A percentile compares a stretch with the other conserved stretches of the same genome.
Evolutionary conservation across 2,888 invertebrate species (phyloP).

Genomic region (Hypselothyrea guttata): DNA sequence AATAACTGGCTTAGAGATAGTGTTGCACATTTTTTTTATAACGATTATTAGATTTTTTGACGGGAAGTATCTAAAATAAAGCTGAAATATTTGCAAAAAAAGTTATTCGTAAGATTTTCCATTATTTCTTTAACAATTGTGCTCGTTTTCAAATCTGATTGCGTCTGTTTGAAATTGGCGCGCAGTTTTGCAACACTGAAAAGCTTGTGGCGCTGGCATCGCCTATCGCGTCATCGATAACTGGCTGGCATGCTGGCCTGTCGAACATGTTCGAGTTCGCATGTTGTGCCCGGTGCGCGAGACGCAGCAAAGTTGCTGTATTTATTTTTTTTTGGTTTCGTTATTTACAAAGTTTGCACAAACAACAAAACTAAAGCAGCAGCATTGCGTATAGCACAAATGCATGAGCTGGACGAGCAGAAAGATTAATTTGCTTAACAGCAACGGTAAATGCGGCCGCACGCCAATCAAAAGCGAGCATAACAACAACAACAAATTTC

Average conservation of each 20-base stretch:
- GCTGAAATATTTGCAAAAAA: too few relatives aligned
- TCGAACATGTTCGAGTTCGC: too few relatives aligned
- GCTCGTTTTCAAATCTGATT: too few relatives aligned
- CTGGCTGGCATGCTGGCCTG: too few relatives aligned
- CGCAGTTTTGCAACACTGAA: slow-evolving; percentile 28
- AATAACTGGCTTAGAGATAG: too few relatives aligned
- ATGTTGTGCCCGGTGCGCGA: too few relatives aligned
- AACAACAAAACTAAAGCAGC: slow-evolving; percentile 21
- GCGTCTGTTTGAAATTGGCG: too few relatives aligned
- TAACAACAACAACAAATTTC: slow-evolving; percentile 22
- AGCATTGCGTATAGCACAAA: slow-evolving; percentile 52
- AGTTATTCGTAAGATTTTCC: too few relatives aligned
- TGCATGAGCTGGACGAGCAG: slow-evolving; percentile 41
- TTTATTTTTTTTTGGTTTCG: slow-evolving; percentile 45
- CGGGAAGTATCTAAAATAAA: too few relatives aligned
- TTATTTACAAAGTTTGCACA: slow-evolving; percentile 60
- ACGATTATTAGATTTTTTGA: too few relatives aligned
- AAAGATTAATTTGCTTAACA: slow-evolving; percentile 35
- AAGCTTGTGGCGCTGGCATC: background rate
- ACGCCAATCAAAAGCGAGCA: slow-evolving; percentile 43
- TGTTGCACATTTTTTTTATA: too few relatives aligned
- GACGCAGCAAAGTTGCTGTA: slow-evolving; percentile 25
- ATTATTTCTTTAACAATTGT: too few relatives aligned
- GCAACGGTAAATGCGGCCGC: slow-evolving; percentile 39
- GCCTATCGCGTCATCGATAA: slow-evolving; percentile 17